A percentile compares a stretch with the other conserved stretches of the same genome.
These are phyloP conservation scores for Choristoneura fumiferana DNA, from an alignment of 1,140 invertebrate species.

Conservation along the genomic window DNA sequence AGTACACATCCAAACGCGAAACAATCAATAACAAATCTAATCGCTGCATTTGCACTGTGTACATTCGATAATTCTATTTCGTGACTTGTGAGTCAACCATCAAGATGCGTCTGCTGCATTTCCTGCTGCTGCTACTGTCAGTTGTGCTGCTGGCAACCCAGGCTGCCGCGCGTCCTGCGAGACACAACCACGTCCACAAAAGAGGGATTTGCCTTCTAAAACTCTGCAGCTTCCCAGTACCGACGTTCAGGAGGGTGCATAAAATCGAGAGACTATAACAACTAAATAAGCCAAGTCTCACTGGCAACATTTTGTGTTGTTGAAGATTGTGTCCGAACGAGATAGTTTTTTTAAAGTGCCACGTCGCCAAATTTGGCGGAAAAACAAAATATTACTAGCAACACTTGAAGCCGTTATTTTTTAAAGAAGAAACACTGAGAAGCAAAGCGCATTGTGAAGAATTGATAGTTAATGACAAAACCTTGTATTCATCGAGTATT, in stretches of 20 bases:
- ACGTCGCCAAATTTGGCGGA: neutral
- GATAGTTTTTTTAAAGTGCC: no score
- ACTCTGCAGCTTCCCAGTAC: conserved; percentile 46
- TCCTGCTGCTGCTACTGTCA: conserved; percentile 35
- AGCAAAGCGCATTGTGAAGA: no score
- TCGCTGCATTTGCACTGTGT: no score
- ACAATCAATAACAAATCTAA: conserved; percentile 41
- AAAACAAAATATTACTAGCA: no score
- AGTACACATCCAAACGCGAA: conserved; percentile 48
- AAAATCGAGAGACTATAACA: conserved; percentile 31
- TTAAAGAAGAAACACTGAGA: no score
- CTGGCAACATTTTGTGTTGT: no score
- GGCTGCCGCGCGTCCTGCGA: conserved; percentile 36
- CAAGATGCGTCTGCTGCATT: conserved; percentile 52
- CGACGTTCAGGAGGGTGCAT: conserved; percentile 18
- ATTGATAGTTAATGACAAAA: no score
- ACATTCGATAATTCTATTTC: neutral
- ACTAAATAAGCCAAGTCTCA: neutral
- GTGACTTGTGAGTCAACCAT: neutral
- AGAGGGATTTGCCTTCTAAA: conserved; percentile 49
- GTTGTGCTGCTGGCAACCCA: conserved; percentile 32
- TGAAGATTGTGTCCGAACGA: no score
- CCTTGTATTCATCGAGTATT: conserved; percentile 26
- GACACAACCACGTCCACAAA: conserved; percentile 33
- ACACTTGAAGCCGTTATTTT: no score